Evolutionary conservation across 2,113 vertebrate species (phyloP).

Genomic region (Gymnarchus niloticus): DNA sequence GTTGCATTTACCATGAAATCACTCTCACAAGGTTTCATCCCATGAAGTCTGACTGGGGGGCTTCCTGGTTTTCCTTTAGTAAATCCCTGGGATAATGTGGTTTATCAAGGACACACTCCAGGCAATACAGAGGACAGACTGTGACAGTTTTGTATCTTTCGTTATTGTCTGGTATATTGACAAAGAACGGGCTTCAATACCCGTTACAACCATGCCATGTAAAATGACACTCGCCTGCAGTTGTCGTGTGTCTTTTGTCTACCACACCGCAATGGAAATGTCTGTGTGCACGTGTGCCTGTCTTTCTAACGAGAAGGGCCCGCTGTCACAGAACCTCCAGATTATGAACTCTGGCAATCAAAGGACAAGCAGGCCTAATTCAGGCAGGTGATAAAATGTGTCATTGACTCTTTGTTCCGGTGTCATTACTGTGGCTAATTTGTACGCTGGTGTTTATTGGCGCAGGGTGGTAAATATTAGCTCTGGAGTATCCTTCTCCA

Average conservation of each 20-base stretch:
- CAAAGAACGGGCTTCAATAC: not conserved
- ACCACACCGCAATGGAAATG: not conserved
- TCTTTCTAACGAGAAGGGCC: not conserved
- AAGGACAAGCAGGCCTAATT: constrained; percentile 56
- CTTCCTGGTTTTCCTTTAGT: not conserved
- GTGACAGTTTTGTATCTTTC: not conserved
- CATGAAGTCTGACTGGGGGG: not conserved
- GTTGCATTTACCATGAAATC: not conserved
- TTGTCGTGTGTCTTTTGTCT: not conserved
- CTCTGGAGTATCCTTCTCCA: constrained; percentile 49
- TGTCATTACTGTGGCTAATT: constrained; percentile 53
- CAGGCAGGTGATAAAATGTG: constrained; percentile 56
- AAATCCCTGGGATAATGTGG: not conserved
- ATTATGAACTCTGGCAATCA: constrained; percentile 40
- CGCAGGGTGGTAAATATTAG: constrained; percentile 62
- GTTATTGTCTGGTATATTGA: too few relatives aligned
- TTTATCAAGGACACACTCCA: not conserved
- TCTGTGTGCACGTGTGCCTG: constrained; percentile 13
- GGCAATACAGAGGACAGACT: not conserved
- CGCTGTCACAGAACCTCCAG: not conserved
- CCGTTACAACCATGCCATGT: not conserved
- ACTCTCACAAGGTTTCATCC: not conserved
- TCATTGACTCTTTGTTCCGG: constrained; percentile 51
- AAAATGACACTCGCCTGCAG: not conserved
- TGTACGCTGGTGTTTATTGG: constrained; percentile 42